Conservation (phyloP, 2,113 vertebrate genomes). For the Gambusia holbrooki region DNA sequence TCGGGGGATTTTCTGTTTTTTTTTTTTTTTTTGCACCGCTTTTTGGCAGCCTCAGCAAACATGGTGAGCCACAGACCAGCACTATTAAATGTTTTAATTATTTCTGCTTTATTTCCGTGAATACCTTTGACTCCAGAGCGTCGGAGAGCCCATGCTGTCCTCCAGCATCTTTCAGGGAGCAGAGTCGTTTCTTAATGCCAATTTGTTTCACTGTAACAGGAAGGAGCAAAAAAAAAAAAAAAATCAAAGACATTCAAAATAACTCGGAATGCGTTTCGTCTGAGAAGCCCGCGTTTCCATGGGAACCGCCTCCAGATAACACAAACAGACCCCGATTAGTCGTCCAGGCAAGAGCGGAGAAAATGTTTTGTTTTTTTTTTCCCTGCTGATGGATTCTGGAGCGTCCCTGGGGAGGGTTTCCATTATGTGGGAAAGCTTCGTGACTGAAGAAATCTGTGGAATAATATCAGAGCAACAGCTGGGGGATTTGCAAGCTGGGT, state of each 20-base stretch:
- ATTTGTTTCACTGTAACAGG: not conserved
- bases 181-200: not conserved
- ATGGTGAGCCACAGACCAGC: conserved; percentile 21
- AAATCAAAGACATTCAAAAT: conserved; percentile 60
- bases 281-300: conserved; percentile 70
- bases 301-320: conserved; percentile 70
- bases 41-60: conserved; percentile 16
- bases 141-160: not conserved
- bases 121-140: conserved; percentile 11
- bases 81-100: conserved; percentile 40
- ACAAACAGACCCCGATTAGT: conserved; percentile 71
- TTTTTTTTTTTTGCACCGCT: conserved; percentile 29
- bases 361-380: conserved; percentile 73
- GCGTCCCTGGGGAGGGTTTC: conserved; percentile 61
- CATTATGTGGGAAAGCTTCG: conserved; percentile 69
- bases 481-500: conserved; percentile 28
- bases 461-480: conserved; percentile 63
- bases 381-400: conserved; percentile 66
- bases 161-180: not conserved
- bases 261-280: conserved; percentile 65
- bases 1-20: conserved; percentile 2
- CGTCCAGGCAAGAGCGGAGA: conserved; percentile 60
- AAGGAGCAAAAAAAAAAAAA: conserved; percentile 8
- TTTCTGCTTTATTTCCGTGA: conserved; percentile 5
- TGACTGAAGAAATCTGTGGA: too few species aligned